A percentile compares a stretch with the other conserved stretches of the same genome.
Conservation (phyloP, 2,888 invertebrate genomes). For the Pseudoips prasinana region DNA sequence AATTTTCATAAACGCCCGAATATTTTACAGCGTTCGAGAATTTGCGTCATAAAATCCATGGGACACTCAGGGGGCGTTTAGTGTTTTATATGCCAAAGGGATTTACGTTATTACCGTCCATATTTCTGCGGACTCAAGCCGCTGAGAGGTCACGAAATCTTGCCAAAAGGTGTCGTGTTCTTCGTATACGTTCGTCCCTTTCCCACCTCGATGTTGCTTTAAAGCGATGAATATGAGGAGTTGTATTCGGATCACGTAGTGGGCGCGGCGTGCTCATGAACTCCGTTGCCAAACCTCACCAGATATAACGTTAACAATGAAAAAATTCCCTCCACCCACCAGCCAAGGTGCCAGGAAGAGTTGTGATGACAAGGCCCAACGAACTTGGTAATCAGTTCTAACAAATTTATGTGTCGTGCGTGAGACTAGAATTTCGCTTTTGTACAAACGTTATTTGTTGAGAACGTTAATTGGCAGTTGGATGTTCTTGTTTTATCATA, state of each 20-base stretch:
- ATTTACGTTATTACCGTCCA: slow-evolving; percentile 82
- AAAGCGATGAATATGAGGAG: slow-evolving; percentile 78
- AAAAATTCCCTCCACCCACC: slow-evolving; percentile 57
- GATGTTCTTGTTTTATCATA: slow-evolving; percentile 34
- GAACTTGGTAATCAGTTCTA: slow-evolving; percentile 78
- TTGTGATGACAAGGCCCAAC: slow-evolving; percentile 73
- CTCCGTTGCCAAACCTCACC: slow-evolving; percentile 72
- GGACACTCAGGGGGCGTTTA: slow-evolving; percentile 78
- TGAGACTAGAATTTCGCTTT: slow-evolving; percentile 46
- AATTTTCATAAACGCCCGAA: slow-evolving; percentile 60
- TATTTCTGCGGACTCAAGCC: slow-evolving; percentile 79
- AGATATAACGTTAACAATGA: slow-evolving; percentile 74
- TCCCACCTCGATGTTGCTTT: slow-evolving; percentile 62
- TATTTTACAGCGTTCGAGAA: slow-evolving; percentile 48
- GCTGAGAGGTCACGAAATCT: slow-evolving; percentile 81
- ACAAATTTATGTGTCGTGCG: slow-evolving; percentile 76
- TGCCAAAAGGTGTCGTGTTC: slow-evolving; percentile 58
- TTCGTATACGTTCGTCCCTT: slow-evolving; percentile 47
- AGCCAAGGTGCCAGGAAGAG: slow-evolving; percentile 70
- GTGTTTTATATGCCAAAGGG: slow-evolving; percentile 82
- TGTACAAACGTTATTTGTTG: slow-evolving; percentile 34
- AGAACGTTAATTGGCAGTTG: slow-evolving; percentile 33
- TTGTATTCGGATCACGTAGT: slow-evolving; percentile 76
- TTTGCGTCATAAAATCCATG: slow-evolving; percentile 62
- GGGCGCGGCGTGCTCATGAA: slow-evolving; percentile 72